Evolutionary conservation across 2,113 vertebrate species (phyloP), one percentile per base, ranked within the genome.

Genomic region (Hoplias malabaricus): DNA sequence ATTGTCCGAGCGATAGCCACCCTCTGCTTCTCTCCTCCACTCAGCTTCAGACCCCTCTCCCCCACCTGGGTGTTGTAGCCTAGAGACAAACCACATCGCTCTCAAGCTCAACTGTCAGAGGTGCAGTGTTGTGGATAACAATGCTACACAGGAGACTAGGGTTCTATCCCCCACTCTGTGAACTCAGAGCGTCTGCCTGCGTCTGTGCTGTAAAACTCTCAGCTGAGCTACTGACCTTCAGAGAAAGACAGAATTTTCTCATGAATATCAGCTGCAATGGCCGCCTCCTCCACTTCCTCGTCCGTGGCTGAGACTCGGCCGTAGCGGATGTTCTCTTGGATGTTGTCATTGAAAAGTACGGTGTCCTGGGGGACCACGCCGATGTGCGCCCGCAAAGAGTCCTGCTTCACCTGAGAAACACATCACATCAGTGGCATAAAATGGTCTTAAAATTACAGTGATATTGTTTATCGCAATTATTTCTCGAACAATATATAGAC

Each of bases 321-420:
- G 0, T 99, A 99, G 82, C 96, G 96, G 80, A 99, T 96, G 71
- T 99, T 99, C 5, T 98, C 91, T 9, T 89, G 88, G 1, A 99
- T 96, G 80, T 92, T 96, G 88, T 97, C 94, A 0, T 99, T 99
- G 78, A 99, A 99, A 43, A 99, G 94, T 2, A 99, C 97, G 0
- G 97, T 99, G 65, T 99, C 98, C 88, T 99, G 98, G 1, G 98
- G 96, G 42, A 99, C 98, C 12, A 98, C 97, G 2, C 98, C 98
- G 0, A 99, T 96, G 83, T 96, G 95, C 25, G 95, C 85, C 0
- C 97, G 95, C 69, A 99, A 90, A 0, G 96, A 98, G 0, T 29
- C 71, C 75, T 98, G 97, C 80, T 94, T 97, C 57, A 97, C 96
- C 98, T 99, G n/a, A 62, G 9, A 3, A 3, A 67, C 23, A 31